Percentiles rank a stretch among this genome's conserved stretches.
These are phyloP conservation scores for Alligator sinensis DNA, from an alignment of 2,113 vertebrate species.

Conservation along the genomic window DNA sequence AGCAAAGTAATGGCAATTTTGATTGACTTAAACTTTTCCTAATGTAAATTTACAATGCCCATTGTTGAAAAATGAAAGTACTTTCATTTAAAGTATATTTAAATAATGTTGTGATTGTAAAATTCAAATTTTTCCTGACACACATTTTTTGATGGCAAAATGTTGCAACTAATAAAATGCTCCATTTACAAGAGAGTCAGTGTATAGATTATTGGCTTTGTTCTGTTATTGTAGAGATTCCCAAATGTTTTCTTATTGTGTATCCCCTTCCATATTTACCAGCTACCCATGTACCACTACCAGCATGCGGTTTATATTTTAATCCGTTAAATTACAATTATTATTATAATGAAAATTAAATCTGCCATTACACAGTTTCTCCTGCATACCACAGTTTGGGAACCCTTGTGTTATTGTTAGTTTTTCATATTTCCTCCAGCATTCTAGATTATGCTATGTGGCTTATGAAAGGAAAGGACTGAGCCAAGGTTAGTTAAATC, in stretches of 20 bases:
- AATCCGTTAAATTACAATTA: too few relatives aligned
- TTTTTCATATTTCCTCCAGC: rapidly evolving
- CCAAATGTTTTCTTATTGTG: too few relatives aligned
- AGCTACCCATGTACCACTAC: too few relatives aligned
- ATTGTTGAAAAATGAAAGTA: neutral
- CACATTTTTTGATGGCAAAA: neutral
- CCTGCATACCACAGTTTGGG: too few relatives aligned
- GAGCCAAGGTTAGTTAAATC: neutral
- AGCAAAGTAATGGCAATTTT: neutral
- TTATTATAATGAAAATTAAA: too few relatives aligned
- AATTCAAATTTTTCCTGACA: neutral
- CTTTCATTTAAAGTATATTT: conserved; percentile 38
- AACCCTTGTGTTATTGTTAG: neutral
- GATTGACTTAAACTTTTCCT: neutral
- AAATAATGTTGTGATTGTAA: conserved; percentile 44
- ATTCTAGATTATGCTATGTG: neutral
- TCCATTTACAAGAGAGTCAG: neutral
- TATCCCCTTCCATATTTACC: too few relatives aligned
- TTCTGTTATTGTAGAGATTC: neutral
- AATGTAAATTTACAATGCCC: conserved; percentile 62
- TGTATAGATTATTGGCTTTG: neutral
- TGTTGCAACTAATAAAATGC: neutral
- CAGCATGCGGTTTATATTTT: too few relatives aligned
- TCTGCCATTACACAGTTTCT: too few relatives aligned
- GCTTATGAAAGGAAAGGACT: neutral